Percentiles rank a stretch among this genome's conserved stretches.
These are phyloP conservation scores for Asobara japonica DNA, from an alignment of 1,140 invertebrate species.

Conservation along the genomic window DNA sequence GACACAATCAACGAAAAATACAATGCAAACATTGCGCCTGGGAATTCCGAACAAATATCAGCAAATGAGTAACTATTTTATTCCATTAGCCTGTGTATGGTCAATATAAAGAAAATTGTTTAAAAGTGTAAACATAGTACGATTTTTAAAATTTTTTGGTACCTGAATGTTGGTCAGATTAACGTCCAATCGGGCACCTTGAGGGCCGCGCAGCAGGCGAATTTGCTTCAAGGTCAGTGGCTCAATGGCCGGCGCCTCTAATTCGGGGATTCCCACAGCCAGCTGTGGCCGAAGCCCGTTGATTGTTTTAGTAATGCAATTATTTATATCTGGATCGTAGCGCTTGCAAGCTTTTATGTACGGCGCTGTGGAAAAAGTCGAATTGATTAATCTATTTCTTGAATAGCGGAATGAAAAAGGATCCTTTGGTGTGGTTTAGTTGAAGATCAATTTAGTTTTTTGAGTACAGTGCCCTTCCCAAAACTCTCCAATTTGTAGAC, in stretches of 20 bases:
- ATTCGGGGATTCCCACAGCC: slow-evolving; percentile 72
- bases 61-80: too few relatives aligned
- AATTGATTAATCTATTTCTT: background rate
- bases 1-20: slow-evolving; percentile 2
- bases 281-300: slow-evolving; percentile 71
- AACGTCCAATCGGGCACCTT: slow-evolving; percentile 71
- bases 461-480: too few relatives aligned
- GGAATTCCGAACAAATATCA: too few relatives aligned
- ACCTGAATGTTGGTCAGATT: slow-evolving; percentile 72
- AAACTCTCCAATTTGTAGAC: too few relatives aligned
- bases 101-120: too few relatives aligned
- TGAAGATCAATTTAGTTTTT: background rate
- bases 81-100: too few relatives aligned
- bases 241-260: slow-evolving; percentile 75
- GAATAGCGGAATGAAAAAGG: background rate
- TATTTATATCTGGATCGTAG: slow-evolving; percentile 71
- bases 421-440: too few relatives aligned
- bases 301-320: slow-evolving; percentile 74
- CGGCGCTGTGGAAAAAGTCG: slow-evolving; percentile 66
- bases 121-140: background rate
- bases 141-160: slow-evolving; percentile 22
- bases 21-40: background rate
- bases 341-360: slow-evolving; percentile 76
- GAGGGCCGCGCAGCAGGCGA: slow-evolving; percentile 68
- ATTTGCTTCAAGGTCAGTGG: slow-evolving; percentile 72